Conservation (phyloP, 2,797 vertebrate genomes). For the Chelonia mydas region DNA sequence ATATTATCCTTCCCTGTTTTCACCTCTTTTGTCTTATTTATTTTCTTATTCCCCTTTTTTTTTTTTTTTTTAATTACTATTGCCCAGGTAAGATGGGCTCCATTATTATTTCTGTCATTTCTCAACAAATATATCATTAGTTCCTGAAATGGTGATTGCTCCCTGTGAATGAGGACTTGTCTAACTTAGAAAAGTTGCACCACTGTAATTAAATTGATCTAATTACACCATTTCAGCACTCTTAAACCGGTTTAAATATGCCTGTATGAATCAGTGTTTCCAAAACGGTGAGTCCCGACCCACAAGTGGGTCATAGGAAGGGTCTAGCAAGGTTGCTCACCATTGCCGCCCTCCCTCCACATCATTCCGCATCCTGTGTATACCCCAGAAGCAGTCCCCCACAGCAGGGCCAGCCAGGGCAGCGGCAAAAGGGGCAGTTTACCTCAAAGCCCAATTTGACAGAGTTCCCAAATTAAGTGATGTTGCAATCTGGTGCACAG, state of each 20-base stretch:
- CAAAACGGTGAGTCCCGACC: neutral
- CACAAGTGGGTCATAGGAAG: neutral
- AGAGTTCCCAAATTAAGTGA: neutral
- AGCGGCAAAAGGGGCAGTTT: neutral
- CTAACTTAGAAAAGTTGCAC: neutral
- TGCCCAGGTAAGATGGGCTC: neutral
- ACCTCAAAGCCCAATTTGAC: neutral
- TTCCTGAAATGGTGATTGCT: neutral
- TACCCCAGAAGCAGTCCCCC: neutral
- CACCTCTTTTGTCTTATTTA: neutral
- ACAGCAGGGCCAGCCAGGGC: too few species aligned
- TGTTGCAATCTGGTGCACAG: neutral
- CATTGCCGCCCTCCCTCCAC: neutral
- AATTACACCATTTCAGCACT: neutral
- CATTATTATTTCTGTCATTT: neutral
- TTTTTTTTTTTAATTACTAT: neutral
- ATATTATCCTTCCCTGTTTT: neutral
- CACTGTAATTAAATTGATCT: neutral
- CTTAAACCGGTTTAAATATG: conserved; percentile 3
- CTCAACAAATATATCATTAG: neutral
- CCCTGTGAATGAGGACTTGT: neutral
- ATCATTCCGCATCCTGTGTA: neutral
- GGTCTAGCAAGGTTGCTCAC: too few species aligned
- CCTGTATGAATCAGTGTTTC: neutral
- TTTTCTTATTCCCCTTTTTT: neutral